A percentile compares a stretch with the other conserved stretches of the same genome.
Conservation (phyloP, 2,113 vertebrate species). For the Leiothrix lutea region DNA sequence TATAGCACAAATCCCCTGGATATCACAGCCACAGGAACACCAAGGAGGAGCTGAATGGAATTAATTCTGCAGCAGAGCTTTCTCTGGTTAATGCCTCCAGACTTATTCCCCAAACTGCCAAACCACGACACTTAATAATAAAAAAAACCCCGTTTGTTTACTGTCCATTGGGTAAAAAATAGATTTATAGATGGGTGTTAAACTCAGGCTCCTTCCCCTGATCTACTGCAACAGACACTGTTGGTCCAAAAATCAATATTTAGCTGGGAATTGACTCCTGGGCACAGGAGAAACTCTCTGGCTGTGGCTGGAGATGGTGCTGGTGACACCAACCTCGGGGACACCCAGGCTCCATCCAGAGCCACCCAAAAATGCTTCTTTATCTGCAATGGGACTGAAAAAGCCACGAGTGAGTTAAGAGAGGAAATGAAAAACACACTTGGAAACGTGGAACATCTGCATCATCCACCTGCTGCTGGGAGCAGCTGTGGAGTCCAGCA, state of each 20-base stretch:
- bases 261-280: background rate
- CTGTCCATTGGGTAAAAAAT: conserved; percentile 10
- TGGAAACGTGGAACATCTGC: background rate
- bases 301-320: background rate
- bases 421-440: background rate
- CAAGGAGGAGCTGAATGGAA: background rate
- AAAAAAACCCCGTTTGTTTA: background rate
- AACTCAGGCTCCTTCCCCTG: background rate
- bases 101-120: background rate
- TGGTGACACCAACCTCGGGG: background rate
- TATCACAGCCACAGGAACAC: fast-evolving
- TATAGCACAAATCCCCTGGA: fast-evolving
- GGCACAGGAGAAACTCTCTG: background rate
- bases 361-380: background rate
- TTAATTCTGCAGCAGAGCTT: background rate
- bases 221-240: background rate
- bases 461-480: background rate
- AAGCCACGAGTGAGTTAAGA: background rate
- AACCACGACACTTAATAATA: background rate
- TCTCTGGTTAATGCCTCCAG: background rate
- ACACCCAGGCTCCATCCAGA: background rate
- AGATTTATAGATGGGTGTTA: background rate
- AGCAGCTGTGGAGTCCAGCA: background rate
- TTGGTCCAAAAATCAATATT: background rate
- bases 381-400: background rate